A percentile compares a stretch with the other conserved stretches of the same genome.
Evolutionary conservation across 1,140 invertebrate genomes (phyloP).

Genomic region (Meloidogyne hapla): DNA sequence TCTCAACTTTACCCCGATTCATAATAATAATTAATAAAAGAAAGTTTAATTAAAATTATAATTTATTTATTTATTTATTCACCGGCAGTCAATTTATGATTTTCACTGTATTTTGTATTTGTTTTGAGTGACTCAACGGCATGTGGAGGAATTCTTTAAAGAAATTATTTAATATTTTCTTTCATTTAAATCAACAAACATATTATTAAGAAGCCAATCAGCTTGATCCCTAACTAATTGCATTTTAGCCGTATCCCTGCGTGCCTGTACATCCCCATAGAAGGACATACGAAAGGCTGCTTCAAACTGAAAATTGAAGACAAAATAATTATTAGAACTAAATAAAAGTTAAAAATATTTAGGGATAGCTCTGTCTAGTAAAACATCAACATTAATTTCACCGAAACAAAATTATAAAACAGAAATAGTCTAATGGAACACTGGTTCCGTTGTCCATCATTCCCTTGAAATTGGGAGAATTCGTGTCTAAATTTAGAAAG

Average conservation of each 20-base stretch:
- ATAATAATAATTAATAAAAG: no score
- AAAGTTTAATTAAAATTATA: no score
- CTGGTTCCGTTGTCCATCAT: no score
- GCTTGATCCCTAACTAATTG: constrained; percentile 74
- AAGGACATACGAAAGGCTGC: constrained; percentile 88
- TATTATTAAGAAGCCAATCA: constrained; percentile 87
- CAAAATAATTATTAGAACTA: no score
- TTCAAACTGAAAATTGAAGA: constrained; percentile 75
- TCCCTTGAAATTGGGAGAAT: no score
- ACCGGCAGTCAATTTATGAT: constrained; percentile 86
- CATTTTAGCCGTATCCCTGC: constrained; percentile 78
- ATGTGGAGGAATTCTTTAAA: constrained; percentile 84
- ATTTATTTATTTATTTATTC: not conserved
- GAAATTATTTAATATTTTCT: not conserved
- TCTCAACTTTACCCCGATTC: no score
- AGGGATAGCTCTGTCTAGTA: no score
- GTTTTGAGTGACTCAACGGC: constrained; percentile 87
- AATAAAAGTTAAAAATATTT: no score
- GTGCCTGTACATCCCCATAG: constrained; percentile 84
- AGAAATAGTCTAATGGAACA: no score
- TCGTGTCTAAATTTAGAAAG: no score
- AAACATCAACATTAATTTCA: no score
- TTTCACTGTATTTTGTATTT: constrained; percentile 90
- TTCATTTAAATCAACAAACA: not conserved
- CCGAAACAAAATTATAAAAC: no score